Base-by-base conservation (phyloP, 2,797 vertebrate genomes). In the Argentina silus region DNA sequence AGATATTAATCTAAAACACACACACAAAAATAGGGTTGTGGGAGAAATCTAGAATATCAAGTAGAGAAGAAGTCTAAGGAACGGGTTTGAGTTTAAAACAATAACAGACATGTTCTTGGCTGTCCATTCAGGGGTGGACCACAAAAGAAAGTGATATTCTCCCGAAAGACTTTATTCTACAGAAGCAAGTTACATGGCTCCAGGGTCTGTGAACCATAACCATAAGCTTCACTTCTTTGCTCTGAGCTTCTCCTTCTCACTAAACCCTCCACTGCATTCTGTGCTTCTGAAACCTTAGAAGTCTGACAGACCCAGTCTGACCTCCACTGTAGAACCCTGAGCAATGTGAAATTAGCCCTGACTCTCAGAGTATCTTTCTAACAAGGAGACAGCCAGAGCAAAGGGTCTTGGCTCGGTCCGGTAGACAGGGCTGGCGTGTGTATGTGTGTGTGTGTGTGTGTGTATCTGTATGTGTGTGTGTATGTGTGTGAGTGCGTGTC, bases 361-460 rank as follows among this genome's bases (percentile, higher is more conserved):
- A 43, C 27, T 36, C 27, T 36, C 57, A 60, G 21, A 36, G 9
- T 48, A 12, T 42, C 36, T 62, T 12, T 21, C 60, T 55, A 14
- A 85, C 83, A 83, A 81, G 87, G 56, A 14, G 42, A 70, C 59
- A 45, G 75, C 56, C 62, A 43, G 75, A 55, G 56, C 57, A 81
- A 85, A 82, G 78, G 75, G 79, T 70, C 51, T 64, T 66, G 79
- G 65, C 81, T 62, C 47, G 82, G 80, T 85, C 86, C 85, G 85
- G 67, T 69, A 64, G 81, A 78, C 80, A 61, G 53, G 7, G 15
- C 63, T 65, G 44, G n/a, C 56, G 63, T 53, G 62, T 76, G 76
- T 75, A 76, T 77, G 77, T 55, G 60, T 19, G 74, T 69, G 78
- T 75, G 73, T 51, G 68, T 43, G 61, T 73, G 53, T 83, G 74